Evolutionary conservation across 1,140 invertebrate species (phyloP), one percentile per base, ranked within the genome.

Genomic region (Rhyzopertha dominica): DNA sequence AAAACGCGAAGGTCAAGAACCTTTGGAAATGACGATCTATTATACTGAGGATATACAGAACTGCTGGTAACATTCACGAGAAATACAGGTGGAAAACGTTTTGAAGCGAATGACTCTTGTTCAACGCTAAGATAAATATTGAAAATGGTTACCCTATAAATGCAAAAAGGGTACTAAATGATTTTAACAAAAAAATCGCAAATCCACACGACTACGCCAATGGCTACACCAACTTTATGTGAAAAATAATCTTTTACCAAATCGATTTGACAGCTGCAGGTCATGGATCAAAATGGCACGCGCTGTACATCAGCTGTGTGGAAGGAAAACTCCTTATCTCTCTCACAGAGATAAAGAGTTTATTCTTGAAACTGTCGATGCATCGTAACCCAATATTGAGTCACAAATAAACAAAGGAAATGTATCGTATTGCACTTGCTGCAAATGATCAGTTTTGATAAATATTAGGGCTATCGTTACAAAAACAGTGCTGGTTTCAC

Each of bases 61-160:
- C 28, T 25, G 28, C 25, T 19, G 32, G 18, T 7, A n/a, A 36
- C 34, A 10, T 36, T 36, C 20, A 13, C 2, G 28, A 24, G 13
- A 38, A 38, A 37, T 5, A 35, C 3, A 35, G 4, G 32, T 35
- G 17, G 14, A 35, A n/a, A 35, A n/a, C 9, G 8, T 14, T 35
- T 35, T 35, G 8, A 35, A 4, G 23, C 3, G 23, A 37, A 37
- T 37, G 25, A 37, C 16, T 37, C 16, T 37, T 19, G 25, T 13
- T 12, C 25, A 37, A 37, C 12, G 17, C 13, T 35, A 37, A 37
- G 16, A 18, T 22, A 37, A 37, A 23, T 37, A 26, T 22, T 38
- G 20, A 38, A 38, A 26, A 38, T 38, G 25, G 28, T 23, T 25
- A 19, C 28, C 9, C 19, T 38, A 24, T 38, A 38, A 38, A 22